Conservation (phyloP, 2,797 vertebrate species). For the Enteromius paludinosus region DNA sequence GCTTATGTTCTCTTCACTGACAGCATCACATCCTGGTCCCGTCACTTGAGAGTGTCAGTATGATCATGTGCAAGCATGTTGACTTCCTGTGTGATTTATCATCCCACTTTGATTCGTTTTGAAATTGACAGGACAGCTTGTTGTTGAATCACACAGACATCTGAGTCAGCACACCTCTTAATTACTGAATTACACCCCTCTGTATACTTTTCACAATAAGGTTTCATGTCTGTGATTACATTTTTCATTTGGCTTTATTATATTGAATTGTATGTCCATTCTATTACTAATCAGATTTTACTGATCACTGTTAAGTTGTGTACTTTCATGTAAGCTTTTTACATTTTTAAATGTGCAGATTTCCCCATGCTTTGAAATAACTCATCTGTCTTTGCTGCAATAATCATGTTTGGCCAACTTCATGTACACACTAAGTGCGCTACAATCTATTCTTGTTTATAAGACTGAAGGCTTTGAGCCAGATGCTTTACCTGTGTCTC, state of each 20-base stretch:
- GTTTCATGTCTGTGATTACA: background rate
- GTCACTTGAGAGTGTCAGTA: background rate
- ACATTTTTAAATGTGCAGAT: background rate
- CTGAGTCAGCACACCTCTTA: slow-evolving; percentile 15
- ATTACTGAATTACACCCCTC: slow-evolving; percentile 18
- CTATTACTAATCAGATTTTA: background rate
- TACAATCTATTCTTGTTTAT: background rate
- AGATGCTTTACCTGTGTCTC: slow-evolving; percentile 11
- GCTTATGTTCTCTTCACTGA: background rate
- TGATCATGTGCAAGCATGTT: slow-evolving; percentile 28
- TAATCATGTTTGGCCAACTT: background rate
- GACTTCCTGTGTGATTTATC: slow-evolving; percentile 21
- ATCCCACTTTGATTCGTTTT: slow-evolving; percentile 16
- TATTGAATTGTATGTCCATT: background rate
- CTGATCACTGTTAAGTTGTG: background rate
- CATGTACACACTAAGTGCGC: background rate
- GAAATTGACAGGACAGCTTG: slow-evolving; percentile 6
- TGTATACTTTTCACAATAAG: background rate
- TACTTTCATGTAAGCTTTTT: background rate
- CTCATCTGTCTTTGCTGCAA: slow-evolving; percentile 17
- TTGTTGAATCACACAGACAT: slow-evolving; percentile 20
- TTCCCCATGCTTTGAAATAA: background rate
- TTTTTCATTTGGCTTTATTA: background rate
- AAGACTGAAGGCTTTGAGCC: background rate
- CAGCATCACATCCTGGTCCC: background rate